Base-by-base conservation (phyloP, 2,888 invertebrate species). In the Acholoe squamosa region DNA sequence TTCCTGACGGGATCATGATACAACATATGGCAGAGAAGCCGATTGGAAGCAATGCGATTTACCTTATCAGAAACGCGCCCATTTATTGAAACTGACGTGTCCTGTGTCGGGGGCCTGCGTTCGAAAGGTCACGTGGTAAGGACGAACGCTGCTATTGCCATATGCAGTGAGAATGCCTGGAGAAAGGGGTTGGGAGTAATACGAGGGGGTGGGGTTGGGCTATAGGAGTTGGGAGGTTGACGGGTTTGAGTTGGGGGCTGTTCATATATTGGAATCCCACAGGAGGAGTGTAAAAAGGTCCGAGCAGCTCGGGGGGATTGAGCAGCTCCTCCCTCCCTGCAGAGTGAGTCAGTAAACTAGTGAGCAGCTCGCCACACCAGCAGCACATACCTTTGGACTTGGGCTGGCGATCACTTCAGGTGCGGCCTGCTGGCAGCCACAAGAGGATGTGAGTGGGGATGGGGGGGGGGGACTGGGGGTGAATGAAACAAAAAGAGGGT, bases 401-500 rank as follows among this genome's bases (percentile, higher is more conserved):
- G 61, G 43, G 22, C 61, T n/a, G 61, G 61, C 61, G 61, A 61
- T 61, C 61, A 61, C 61, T n/a, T 61, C 61, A 61, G 61, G 61
- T 61, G 61, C 61, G 61, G 61, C 61, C 12, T 61, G 19, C 61
- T 61, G 61, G 61, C 61, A 61, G 61, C 61, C 43, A 3, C 43
- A 43, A 43, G 5, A 43, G 43, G 43, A 43, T 43, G 43, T 43
- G 43, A 7, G 43, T 43, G 43, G 3, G 43, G 3, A 10, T 43
- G 43, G 3, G 43, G 43, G 61, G 61, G 61, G 22, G 61, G 76
- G n/a, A n/a, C n/a, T n/a, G n/a, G n/a, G 76, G 76, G 76, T 76
- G 76, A 76, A 76, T 76, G 76, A 76, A 76, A 76, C 76, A 76
- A 76, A 76, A 76, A 76, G 76, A 61, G 61, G 61, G 61, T 61